phyloP scores from a whole-genome alignment of 2,113 vertebrate genomes.

The Microcebus griseorufus region DNA sequence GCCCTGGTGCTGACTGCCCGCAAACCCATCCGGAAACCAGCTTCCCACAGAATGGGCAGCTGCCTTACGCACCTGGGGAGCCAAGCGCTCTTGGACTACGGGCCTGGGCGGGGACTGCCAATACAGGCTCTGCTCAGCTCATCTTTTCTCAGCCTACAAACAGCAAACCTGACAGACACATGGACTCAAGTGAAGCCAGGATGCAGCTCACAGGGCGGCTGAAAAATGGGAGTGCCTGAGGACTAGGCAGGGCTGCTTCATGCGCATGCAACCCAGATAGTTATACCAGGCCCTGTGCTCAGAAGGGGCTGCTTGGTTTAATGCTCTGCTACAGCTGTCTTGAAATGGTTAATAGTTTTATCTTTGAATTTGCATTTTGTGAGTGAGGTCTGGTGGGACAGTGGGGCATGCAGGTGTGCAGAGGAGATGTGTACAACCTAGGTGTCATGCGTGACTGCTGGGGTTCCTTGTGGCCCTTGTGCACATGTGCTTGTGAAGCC shows the following conservation, averaged over 20 bases:
- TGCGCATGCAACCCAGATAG: not conserved
- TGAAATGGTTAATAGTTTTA: not conserved
- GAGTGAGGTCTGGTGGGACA: not conserved
- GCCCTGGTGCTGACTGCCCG: not conserved
- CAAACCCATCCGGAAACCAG: not conserved
- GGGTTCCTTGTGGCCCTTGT: too few species aligned
- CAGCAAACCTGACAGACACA: not conserved
- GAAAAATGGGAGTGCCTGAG: not conserved
- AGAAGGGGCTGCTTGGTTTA: not conserved
- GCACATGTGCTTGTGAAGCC: not conserved
- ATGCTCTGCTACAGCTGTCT: not conserved
- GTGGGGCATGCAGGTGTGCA: accelerated
- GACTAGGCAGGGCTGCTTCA: not conserved
- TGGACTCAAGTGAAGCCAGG: not conserved
- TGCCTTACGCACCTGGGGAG: not conserved
- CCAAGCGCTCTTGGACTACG: not conserved
- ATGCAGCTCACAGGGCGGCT: not conserved
- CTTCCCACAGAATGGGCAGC: not conserved
- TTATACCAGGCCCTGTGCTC: not conserved
- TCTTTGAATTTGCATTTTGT: not conserved
- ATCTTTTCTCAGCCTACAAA: not conserved
- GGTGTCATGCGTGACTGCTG: accelerated
- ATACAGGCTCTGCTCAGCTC: not conserved
- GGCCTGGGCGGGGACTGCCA: not conserved
- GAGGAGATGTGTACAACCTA: not conserved